Conservation (phyloP, 1,140 invertebrate genomes). For the Bombus pascuorum region DNA sequence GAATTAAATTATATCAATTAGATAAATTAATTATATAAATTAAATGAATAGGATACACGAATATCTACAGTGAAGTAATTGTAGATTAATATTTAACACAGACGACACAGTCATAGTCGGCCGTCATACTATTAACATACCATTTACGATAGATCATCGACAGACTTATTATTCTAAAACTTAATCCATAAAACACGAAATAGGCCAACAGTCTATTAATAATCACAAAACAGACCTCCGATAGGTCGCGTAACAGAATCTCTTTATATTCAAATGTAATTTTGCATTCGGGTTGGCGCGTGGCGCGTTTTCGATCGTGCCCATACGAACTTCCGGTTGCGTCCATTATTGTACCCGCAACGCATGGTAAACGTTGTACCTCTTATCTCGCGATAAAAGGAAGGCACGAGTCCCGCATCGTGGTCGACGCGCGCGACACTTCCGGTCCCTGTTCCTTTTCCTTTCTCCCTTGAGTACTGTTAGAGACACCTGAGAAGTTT, state of each 20-base stretch:
- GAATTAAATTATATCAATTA: too few species aligned
- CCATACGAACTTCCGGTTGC: slow-evolving; percentile 44
- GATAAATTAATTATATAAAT: too few species aligned
- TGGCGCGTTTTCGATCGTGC: slow-evolving; percentile 28
- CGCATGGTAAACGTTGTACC: slow-evolving; percentile 51
- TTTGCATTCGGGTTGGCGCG: slow-evolving; percentile 27
- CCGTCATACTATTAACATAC: neutral
- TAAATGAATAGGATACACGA: too few species aligned
- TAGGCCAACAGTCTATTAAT: neutral
- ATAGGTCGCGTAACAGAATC: neutral
- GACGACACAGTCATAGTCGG: too few species aligned
- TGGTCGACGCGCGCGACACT: slow-evolving; percentile 60
- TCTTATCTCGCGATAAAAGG: slow-evolving; percentile 65
- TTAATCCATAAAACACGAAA: neutral
- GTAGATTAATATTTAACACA: too few species aligned
- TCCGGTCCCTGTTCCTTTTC: slow-evolving; percentile 53
- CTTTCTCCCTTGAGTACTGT: slow-evolving; percentile 35
- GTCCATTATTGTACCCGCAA: slow-evolving; percentile 37
- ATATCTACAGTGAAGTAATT: too few species aligned
- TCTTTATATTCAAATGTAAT: slow-evolving; percentile 15
- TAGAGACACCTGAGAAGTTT: slow-evolving; percentile 16
- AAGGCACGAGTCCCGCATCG: slow-evolving; percentile 60
- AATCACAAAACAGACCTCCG: neutral
- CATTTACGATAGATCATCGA: neutral
- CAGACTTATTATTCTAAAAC: neutral